Evolutionary conservation across 2,113 vertebrate species (phyloP), one percentile per base, ranked within the genome.

Genomic region (Mastomys natalensis): DNA sequence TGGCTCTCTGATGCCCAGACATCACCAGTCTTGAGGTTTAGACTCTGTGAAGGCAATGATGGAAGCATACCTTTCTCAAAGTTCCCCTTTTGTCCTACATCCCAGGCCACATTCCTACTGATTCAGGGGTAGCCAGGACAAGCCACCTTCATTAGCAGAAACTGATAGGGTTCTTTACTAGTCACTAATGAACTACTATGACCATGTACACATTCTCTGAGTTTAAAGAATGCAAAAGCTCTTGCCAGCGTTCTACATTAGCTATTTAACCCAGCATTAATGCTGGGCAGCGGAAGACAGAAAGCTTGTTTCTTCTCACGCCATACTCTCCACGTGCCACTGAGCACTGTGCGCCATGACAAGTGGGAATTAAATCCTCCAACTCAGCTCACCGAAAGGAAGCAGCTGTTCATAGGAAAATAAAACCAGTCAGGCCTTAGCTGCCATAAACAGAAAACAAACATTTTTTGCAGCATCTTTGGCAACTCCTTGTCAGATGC

Each of bases 381-480:
- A 4, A 53, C n/a, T 78, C 40, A 7, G 72, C 64, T n/a, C 16
- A 58, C 8, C 1, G 55, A 81, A 74, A 91, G 68, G 78, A 91
- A 93, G 73, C 37, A 90, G 82, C 73, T 95, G 77, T 78, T 93
- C 81, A 55, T 2, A 60, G 82, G 40, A 51, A 96, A 87, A 91
- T 22, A 82, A 87, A 95, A 90, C 73, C 60, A 24, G 78, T 80
- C 93, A 17, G 73, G 58, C 66, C 78, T 89, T 53, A 40, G 74
- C 40, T 4, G 7, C 73, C 84, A 37, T 68, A 11, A 5, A 81
- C 88, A 95, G 82, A 87, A 96, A 88, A 60, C 89, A 92, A 95
- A 90, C 0, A 11, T 34, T 26, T 53, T 51, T 72, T 0, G 0
- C 21, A 77, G 73, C 62, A 7, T 53, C 70, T 66, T 68, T 92